These are phyloP conservation scores for Metellina segmentata DNA, from an alignment of 2,888 invertebrate genomes.

Conservation along the genomic window DNA sequence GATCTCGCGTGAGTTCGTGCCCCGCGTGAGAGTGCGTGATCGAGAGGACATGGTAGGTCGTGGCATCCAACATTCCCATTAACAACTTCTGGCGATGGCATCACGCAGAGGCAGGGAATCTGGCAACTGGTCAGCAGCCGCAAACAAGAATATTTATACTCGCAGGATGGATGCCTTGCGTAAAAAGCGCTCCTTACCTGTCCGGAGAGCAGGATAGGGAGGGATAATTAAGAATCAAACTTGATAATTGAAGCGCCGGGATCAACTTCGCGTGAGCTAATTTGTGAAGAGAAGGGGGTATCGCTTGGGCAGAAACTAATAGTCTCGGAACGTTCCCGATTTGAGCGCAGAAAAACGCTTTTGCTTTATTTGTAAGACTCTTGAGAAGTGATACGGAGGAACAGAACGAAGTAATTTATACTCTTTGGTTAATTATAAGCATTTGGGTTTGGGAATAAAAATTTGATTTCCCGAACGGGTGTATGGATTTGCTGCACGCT, in stretches of 20 bases:
- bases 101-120: constrained; percentile 52
- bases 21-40: constrained; percentile 44
- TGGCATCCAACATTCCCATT: background rate
- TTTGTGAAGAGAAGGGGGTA: constrained; percentile 46
- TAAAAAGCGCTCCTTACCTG: constrained; percentile 19
- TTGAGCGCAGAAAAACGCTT: constrained; percentile 5
- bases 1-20: constrained; percentile 39
- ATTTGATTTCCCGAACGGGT: constrained; percentile 31
- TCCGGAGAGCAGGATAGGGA: background rate
- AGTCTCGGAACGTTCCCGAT: constrained; percentile 27
- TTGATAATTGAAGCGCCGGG: constrained; percentile 70
- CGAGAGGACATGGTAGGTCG: constrained; percentile 31
- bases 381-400: constrained; percentile 36
- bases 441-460: constrained; percentile 39
- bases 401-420: constrained; percentile 55
- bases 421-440: constrained; percentile 53
- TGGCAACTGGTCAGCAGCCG: constrained; percentile 59
- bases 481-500: constrained; percentile 16
- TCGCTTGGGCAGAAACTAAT: constrained; percentile 50
- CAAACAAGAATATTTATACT: constrained; percentile 61
- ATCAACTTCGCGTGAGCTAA: constrained; percentile 65
- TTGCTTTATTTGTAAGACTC: constrained; percentile 42
- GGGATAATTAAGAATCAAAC: constrained; percentile 68
- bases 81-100: background rate
- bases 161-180: background rate